These are phyloP conservation scores for Seriola rivoliana DNA, from an alignment of 2,113 vertebrate genomes.

Conservation along the genomic window DNA sequence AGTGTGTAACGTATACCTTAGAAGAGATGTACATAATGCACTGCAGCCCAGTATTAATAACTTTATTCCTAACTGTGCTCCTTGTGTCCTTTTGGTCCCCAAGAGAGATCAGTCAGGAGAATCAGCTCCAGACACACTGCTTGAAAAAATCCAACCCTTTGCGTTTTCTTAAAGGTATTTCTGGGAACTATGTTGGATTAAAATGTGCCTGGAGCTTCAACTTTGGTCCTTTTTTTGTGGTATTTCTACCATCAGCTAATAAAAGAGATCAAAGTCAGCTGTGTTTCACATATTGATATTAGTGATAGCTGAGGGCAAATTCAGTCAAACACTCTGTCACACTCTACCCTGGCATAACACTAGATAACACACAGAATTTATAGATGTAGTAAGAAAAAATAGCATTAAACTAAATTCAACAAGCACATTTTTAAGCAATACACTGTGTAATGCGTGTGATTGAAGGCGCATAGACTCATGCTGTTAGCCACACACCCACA, in stretches of 20 bases:
- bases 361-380: not conserved
- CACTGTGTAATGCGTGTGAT: slow-evolving; percentile 11
- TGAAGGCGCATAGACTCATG: slow-evolving; percentile 6
- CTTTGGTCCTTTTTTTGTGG: slow-evolving; percentile 15
- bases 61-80: slow-evolving; percentile 7
- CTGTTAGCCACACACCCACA: slow-evolving; percentile 44
- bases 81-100: not conserved
- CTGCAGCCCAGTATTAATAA: not conserved
- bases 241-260: slow-evolving; percentile 26
- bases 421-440: not conserved
- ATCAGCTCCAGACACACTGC: not conserved
- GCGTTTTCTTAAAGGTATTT: not conserved
- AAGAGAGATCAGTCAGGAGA: slow-evolving; percentile 14
- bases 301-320: slow-evolving; percentile 13
- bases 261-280: slow-evolving; percentile 28
- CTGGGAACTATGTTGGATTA: not conserved
- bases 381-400: not conserved
- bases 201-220: slow-evolving; percentile 2
- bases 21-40: not conserved
- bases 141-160: not conserved
- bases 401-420: not conserved
- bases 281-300: slow-evolving; percentile 2
- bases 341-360: not conserved
- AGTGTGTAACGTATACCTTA: not conserved
- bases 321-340: slow-evolving; percentile 4